Evolutionary conservation across 2,113 vertebrate genomes (phyloP), one percentile per base, ranked within the genome.

Genomic region (Barbus barbus): DNA sequence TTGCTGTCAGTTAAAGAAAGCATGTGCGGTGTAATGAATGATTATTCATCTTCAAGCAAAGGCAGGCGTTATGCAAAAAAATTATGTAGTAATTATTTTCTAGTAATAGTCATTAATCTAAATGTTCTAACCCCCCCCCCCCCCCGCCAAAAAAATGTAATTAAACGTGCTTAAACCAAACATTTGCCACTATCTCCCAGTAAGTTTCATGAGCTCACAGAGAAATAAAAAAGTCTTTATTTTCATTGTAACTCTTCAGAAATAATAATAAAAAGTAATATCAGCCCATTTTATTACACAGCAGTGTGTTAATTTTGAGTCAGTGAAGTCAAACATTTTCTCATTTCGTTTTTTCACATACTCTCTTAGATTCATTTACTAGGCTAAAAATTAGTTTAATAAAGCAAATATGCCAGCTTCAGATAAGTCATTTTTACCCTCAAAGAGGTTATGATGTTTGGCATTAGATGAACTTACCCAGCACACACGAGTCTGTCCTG

Each of bases 401-500:
- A 84, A 76, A 83, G 65, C 33, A 67, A 74, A 73, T 51, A 78
- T 84, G 31, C n/a, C n/a, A 26, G 51, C 24, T 48, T 60, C 22
- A 71, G 56, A 76, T 75, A 78, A 71, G 78, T 77, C 20, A 53
- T 72, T 84, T 84, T 53, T 73, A 46, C 73, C 63, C 88, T 92
- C 89, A 87, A 89, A 87, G 85, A 87, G 78, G 84, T 91, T 87
- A 79, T 76, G 61, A 83, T 81, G 84, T 77, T 86, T 46, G 41
- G 74, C 84, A 38, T 85, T 88, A 91, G 90, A 87, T 88, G 90
- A 92, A 88, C 87, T 84, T 56, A 63, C 71, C 13, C 44, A 41
- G 28, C 51, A 48, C 63, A 92, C 91, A 90, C 90, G 85, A 93
- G 92, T 92, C 89, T 90, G 91, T 93, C 89, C 90, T 90, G 89